phyloP scores from a whole-genome alignment of 2,797 vertebrate species.

The Morelia viridis region DNA sequence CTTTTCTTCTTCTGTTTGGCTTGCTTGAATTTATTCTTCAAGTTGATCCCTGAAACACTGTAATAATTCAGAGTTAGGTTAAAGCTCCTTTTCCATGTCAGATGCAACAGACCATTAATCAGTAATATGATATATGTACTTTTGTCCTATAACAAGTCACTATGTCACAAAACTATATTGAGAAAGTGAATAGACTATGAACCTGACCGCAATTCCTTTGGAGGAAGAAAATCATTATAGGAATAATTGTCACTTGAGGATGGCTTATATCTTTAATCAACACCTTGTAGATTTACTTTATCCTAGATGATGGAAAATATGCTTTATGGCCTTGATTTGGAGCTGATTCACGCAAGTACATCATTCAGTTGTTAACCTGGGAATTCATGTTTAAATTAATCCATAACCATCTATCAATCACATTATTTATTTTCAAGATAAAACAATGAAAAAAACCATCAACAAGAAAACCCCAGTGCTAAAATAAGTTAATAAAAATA shows the following conservation, averaged over 20 bases:
- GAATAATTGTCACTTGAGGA: neutral
- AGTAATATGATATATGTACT: neutral
- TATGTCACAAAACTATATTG: neutral
- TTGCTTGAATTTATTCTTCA: slow-evolving; percentile 47
- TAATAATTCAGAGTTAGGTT: slow-evolving; percentile 46
- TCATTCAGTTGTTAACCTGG: neutral
- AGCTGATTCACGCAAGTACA: neutral
- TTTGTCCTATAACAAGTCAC: slow-evolving; percentile 11
- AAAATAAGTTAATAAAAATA: neutral
- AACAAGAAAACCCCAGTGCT: too few species aligned
- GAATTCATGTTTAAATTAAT: neutral
- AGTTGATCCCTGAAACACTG: slow-evolving; percentile 29
- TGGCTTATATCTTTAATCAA: neutral
- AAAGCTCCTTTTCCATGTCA: slow-evolving; percentile 31
- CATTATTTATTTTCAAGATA: neutral
- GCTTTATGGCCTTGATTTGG: neutral
- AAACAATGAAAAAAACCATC: neutral
- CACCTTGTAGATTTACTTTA: neutral
- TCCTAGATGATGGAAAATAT: neutral
- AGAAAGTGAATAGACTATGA: rapidly evolving
- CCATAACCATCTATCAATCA: neutral
- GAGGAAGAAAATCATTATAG: neutral
- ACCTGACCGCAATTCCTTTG: neutral
- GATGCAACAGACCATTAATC: slow-evolving; percentile 4
- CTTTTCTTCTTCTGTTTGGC: slow-evolving; percentile 41